Evolutionary conservation across 1,140 invertebrate genomes (phyloP).

Genomic region (Drosophila tsacasi): DNA sequence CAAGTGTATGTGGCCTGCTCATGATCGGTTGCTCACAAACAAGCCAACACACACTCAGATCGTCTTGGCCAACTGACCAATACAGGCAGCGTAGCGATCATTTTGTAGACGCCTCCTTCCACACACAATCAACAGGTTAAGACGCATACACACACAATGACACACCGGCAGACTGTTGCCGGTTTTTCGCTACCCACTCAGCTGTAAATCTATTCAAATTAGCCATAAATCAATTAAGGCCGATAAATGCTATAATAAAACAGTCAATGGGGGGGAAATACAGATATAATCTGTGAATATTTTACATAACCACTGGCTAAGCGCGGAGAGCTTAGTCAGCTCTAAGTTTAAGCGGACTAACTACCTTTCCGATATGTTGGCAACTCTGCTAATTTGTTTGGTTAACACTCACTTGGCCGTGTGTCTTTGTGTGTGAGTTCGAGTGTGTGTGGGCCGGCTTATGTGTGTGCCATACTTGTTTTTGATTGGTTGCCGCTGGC

Average conservation of each 20-base stretch:
- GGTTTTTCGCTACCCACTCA: constrained; percentile 64
- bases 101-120: constrained; percentile 61
- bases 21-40: constrained; percentile 38
- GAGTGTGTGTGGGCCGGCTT: constrained; percentile 7
- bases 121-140: constrained; percentile 37
- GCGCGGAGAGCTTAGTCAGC: constrained; percentile 25
- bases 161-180: constrained; percentile 20
- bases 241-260: constrained; percentile 55
- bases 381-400: constrained; percentile 64
- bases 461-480: constrained; percentile 30
- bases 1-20: constrained; percentile 50
- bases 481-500: constrained; percentile 69
- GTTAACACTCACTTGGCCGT: constrained; percentile 22
- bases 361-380: constrained; percentile 41
- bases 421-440: neutral
- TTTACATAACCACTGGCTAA: constrained; percentile 23
- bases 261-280: constrained; percentile 36
- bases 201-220: constrained; percentile 76
- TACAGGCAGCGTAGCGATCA: constrained; percentile 52
- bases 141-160: constrained; percentile 1
- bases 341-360: neutral
- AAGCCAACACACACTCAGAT: constrained; percentile 33
- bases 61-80: constrained; percentile 54
- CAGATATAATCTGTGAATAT: constrained; percentile 55
- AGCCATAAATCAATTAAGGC: constrained; percentile 76